Conservation (phyloP, 2,113 vertebrate genomes). For the Shinisaurus crocodilurus region DNA sequence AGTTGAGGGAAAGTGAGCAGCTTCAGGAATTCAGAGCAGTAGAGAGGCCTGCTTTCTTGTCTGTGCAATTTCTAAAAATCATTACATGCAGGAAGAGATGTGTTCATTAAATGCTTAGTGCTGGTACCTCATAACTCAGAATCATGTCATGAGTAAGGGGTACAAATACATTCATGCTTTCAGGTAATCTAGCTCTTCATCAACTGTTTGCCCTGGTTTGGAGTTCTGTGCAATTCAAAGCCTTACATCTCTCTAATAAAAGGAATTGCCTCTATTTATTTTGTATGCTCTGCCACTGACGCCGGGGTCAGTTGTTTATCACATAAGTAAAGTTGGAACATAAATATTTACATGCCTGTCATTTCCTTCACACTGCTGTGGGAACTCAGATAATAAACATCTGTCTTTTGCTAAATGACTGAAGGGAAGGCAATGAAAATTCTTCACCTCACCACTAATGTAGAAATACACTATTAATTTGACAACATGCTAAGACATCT, state of each 20-base stretch:
- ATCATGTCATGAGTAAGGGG: neutral
- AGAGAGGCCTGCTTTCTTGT: neutral
- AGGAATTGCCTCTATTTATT: neutral
- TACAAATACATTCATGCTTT: neutral
- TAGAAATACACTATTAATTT: neutral
- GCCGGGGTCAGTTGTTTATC: neutral
- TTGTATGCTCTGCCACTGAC: neutral
- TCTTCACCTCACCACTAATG: neutral
- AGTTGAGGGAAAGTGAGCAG: neutral
- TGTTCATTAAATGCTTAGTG: neutral
- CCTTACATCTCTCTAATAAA: neutral
- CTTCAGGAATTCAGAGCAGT: neutral
- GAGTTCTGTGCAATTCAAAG: neutral
- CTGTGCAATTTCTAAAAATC: neutral
- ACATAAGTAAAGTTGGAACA: neutral
- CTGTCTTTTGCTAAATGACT: neutral
- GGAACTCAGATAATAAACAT: neutral
- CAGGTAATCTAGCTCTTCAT: neutral
- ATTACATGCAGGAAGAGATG: neutral
- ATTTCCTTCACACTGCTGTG: neutral
- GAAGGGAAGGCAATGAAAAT: neutral
- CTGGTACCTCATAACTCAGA: neutral
- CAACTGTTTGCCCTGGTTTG: neutral
- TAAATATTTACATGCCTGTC: neutral
- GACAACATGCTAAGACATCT: neutral